These are phyloP conservation scores for Ptychobarbus kaznakovi DNA, from an alignment of 2,797 vertebrate species.

Conservation along the genomic window DNA sequence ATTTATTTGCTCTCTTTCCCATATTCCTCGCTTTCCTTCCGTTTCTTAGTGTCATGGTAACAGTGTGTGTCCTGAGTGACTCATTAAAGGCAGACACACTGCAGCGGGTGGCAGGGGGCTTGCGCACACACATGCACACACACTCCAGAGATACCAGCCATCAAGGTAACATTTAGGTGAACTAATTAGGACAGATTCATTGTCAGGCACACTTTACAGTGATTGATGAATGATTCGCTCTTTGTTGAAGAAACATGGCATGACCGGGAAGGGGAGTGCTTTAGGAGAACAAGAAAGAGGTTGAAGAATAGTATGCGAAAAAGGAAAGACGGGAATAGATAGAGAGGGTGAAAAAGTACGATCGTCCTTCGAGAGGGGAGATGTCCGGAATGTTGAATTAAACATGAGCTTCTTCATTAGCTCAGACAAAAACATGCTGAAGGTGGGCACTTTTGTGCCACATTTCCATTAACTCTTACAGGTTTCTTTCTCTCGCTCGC, in stretches of 20 bases:
- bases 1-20: slow-evolving; percentile 42
- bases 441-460: slow-evolving; percentile 65
- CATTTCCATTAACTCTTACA: slow-evolving; percentile 61
- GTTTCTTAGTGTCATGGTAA: slow-evolving; percentile 51
- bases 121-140: slow-evolving; percentile 51
- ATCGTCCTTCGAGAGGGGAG: slow-evolving; percentile 61
- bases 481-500: slow-evolving; percentile 49
- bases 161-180: slow-evolving; percentile 80
- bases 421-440: slow-evolving; percentile 80
- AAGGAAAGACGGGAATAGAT: slow-evolving; percentile 49
- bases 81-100: slow-evolving; percentile 66
- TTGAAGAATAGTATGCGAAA: slow-evolving; percentile 53
- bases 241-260: slow-evolving; percentile 69
- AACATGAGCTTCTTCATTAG: slow-evolving; percentile 83
- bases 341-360: slow-evolving; percentile 55
- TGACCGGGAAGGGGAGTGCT: slow-evolving; percentile 63
- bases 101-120: slow-evolving; percentile 58
- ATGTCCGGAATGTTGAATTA: slow-evolving; percentile 82
- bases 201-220: slow-evolving; percentile 80
- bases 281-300: slow-evolving; percentile 63
- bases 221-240: slow-evolving; percentile 88
- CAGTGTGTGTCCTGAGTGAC: slow-evolving; percentile 54
- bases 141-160: slow-evolving; percentile 65
- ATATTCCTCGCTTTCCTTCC: slow-evolving; percentile 33
- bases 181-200: slow-evolving; percentile 78